phyloP scores from a whole-genome alignment of 2,888 invertebrate species.

The Gortyna flavago region DNA sequence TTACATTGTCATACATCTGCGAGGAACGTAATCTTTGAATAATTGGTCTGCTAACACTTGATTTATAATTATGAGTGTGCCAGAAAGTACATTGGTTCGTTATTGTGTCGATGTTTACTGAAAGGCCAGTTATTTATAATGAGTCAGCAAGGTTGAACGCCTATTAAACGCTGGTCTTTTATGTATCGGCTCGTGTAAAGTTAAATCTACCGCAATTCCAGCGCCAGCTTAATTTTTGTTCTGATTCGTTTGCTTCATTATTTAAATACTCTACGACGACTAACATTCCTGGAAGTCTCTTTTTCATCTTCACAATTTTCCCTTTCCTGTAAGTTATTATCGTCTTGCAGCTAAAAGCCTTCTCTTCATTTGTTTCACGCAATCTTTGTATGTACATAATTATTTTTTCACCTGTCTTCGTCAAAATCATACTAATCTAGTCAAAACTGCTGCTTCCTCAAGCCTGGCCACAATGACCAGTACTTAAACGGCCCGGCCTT shows the following conservation, averaged over 20 bases:
- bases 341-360: background rate
- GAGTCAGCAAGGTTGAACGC: background rate
- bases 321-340: background rate
- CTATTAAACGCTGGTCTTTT: background rate
- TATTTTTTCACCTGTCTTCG: background rate
- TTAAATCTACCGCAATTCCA: background rate
- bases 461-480: no score
- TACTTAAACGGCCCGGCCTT: background rate
- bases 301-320: constrained; percentile 5
- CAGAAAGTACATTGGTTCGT: background rate
- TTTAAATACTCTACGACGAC: background rate
- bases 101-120: background rate
- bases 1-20: constrained; percentile 24
- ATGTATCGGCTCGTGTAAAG: background rate
- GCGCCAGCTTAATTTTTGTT: background rate
- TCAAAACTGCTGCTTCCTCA: background rate
- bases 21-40: constrained; percentile 6
- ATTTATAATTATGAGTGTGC: constrained; percentile 9
- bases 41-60: constrained; percentile 4
- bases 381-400: background rate
- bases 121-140: background rate
- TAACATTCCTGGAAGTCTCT: background rate
- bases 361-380: background rate
- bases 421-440: no score
- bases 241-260: background rate